Base-by-base conservation (phyloP, 2,888 invertebrate genomes). In the Ichneumoninae sp. region DNA sequence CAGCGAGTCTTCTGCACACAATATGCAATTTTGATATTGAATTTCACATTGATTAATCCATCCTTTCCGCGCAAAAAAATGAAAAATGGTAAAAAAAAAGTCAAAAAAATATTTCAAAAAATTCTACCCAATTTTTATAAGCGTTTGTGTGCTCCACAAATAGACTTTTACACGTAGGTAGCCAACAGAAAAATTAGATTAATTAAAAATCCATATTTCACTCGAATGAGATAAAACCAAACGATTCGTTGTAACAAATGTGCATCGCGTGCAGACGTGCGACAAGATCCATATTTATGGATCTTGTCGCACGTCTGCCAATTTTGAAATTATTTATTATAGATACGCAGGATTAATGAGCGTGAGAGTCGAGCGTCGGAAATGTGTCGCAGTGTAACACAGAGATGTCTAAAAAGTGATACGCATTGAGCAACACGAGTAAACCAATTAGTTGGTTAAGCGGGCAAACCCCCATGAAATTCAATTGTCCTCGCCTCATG, bases 391-490 rank as follows among this genome's bases (percentile, higher is more conserved):
- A 54, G n/a, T 16, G 40, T 36, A 36, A 54, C 44, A 16, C 44
- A 16, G 76, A 82, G 71, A 82, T 85, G 47, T 60, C 83, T 80
- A 83, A 85, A 85, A 85, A 83, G 80, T 83, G 80, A 85, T 85
- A 85, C 76, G 79, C 60, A 68, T 85, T 74, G 71, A 83, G 85
- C 82, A 87, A 89, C 91, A 90, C 88, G 91, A 92, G 91, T 90
- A 92, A 93, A 93, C 91, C 92, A 93, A 93, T 93, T 93, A 93
- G 89, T 92, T 90, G 92, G 92, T 92, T 93, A 93, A 93, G 91
- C 91, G 91, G 88, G 89, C 91, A 92, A 93, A 91, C 92, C 92
- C 92, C 92, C 91, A 91, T 93, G 92, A 93, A 93, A 93, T 93
- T 93, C 93, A 93, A 93, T 93, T 93, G 93, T 93, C 93, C 91